These are phyloP conservation scores for Anthophora plumipes DNA, from an alignment of 2,888 invertebrate genomes.

Conservation along the genomic window DNA sequence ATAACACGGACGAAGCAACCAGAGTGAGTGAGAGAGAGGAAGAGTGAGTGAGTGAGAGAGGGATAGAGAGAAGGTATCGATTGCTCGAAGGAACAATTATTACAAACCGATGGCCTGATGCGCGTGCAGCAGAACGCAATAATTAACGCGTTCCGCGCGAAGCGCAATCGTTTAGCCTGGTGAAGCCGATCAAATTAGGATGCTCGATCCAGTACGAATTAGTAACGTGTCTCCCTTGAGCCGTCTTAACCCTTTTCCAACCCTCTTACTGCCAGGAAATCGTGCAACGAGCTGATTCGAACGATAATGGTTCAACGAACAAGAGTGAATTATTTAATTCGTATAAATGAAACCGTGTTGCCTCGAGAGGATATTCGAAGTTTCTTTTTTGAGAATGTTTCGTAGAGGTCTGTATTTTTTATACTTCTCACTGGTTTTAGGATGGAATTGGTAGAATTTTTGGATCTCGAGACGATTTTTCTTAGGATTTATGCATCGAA, in stretches of 20 bases:
- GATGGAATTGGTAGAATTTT: no score
- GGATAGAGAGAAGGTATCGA: slow-evolving; percentile 56
- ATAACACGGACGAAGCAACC: slow-evolving; percentile 58
- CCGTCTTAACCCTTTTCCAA: background rate
- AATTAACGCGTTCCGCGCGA: slow-evolving; percentile 52
- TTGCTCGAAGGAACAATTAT: slow-evolving; percentile 72
- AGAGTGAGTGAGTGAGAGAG: slow-evolving; percentile 3
- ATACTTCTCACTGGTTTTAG: no score
- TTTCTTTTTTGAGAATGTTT: background rate
- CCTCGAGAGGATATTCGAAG: background rate
- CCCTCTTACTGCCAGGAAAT: background rate
- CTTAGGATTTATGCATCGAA: no score
- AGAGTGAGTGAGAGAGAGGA: slow-evolving; percentile 35
- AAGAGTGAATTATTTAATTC: background rate
- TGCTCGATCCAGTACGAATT: slow-evolving; percentile 11
- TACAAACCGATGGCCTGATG: slow-evolving; percentile 64
- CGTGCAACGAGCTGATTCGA: background rate
- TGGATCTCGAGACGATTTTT: no score
- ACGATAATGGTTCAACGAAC: background rate
- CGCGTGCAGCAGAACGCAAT: slow-evolving; percentile 51
- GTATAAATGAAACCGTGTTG: background rate
- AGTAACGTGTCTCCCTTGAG: background rate
- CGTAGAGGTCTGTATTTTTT: no score
- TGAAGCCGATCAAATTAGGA: slow-evolving; percentile 28
- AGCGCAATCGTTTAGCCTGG: slow-evolving; percentile 38